phyloP scores from a whole-genome alignment of 30 jellyfish, hydroid and myxozoan species.

The Haliclystus octoradiatus region DNA sequence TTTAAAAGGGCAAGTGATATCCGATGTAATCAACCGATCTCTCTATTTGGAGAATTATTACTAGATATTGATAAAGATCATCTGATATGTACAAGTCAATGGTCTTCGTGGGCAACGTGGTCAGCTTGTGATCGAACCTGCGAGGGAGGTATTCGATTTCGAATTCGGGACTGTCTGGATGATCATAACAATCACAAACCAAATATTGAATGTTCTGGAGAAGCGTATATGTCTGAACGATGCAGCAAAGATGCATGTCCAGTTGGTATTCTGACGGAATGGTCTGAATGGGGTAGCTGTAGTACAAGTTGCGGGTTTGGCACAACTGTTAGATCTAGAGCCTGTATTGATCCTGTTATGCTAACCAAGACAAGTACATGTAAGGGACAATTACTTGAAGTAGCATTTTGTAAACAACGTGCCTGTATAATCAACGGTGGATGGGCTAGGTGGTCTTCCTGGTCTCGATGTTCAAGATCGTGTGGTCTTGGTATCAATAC shows the following conservation, averaged over 20 bases:
- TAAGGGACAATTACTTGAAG: slow-evolving; percentile 47
- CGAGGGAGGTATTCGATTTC: slow-evolving; percentile 65
- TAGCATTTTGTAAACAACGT: slow-evolving; percentile 21
- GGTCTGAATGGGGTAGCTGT: slow-evolving; percentile 92
- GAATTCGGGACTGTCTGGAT: slow-evolving; percentile 63
- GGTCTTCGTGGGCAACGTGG: slow-evolving; percentile 93
- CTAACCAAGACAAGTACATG: slow-evolving; percentile 49
- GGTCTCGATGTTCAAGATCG: slow-evolving; percentile 82
- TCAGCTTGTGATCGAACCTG: slow-evolving; percentile 79
- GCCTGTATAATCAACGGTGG: slow-evolving; percentile 57
- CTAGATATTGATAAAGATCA: slow-evolving; percentile 17
- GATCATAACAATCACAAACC: slow-evolving; percentile 14
- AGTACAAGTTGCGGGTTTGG: slow-evolving; percentile 52
- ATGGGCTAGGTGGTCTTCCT: slow-evolving; percentile 85
- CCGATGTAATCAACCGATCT: slow-evolving; percentile 43
- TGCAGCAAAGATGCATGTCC: slow-evolving; percentile 81
- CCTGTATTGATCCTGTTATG: slow-evolving; percentile 67
- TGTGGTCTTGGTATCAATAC: slow-evolving; percentile 83
- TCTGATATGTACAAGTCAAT: slow-evolving; percentile 44
- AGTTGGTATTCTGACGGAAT: slow-evolving; percentile 37
- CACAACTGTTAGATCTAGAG: slow-evolving; percentile 37
- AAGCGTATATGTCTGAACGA: slow-evolving; percentile 36
- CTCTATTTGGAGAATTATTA: slow-evolving; percentile 34
- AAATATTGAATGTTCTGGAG: slow-evolving; percentile 63
- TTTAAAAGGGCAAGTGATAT: slow-evolving; percentile 44